A percentile compares a stretch with the other conserved stretches of the same genome.
phyloP scores from a whole-genome alignment of 2,113 vertebrate species.

The Oncorhynchus mykiss region DNA sequence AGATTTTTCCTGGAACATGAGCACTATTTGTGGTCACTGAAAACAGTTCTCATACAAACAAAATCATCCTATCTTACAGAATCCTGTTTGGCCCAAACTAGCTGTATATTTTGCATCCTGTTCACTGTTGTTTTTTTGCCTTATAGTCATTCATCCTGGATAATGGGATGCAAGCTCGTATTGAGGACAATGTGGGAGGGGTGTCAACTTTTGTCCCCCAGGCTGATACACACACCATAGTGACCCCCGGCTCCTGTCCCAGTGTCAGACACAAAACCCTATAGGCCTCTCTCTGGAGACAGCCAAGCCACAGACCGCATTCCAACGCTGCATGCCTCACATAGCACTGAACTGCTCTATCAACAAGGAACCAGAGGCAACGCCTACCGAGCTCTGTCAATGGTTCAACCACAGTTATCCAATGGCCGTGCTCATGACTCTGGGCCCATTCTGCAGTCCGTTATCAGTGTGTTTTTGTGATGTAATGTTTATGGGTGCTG shows the following conservation, averaged over 20 bases:
- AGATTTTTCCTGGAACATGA: constrained; percentile 16
- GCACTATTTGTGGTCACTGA: neutral
- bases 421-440: neutral
- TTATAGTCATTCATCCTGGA: constrained; percentile 4
- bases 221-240: neutral
- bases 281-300: constrained; percentile 47
- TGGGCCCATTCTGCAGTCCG: constrained; percentile 24
- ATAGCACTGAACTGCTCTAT: constrained; percentile 50
- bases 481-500: neutral
- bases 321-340: constrained; percentile 57
- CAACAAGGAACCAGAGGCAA: constrained; percentile 46
- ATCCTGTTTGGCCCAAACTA: constrained; percentile 27
- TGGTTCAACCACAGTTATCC: constrained; percentile 18
- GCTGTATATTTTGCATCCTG: constrained; percentile 40
- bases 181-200: neutral
- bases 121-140: constrained; percentile 38
- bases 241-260: constrained; percentile 30
- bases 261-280: constrained; percentile 32
- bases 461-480: constrained; percentile 20
- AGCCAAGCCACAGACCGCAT: constrained; percentile 56
- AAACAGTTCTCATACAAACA: constrained; percentile 46
- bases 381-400: constrained; percentile 20
- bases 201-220: neutral
- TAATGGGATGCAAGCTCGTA: neutral
- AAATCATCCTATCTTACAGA: constrained; percentile 38